A percentile compares a stretch with the other conserved stretches of the same genome.
Conservation (phyloP, 2,888 invertebrate species). For the Mantis religiosa region DNA sequence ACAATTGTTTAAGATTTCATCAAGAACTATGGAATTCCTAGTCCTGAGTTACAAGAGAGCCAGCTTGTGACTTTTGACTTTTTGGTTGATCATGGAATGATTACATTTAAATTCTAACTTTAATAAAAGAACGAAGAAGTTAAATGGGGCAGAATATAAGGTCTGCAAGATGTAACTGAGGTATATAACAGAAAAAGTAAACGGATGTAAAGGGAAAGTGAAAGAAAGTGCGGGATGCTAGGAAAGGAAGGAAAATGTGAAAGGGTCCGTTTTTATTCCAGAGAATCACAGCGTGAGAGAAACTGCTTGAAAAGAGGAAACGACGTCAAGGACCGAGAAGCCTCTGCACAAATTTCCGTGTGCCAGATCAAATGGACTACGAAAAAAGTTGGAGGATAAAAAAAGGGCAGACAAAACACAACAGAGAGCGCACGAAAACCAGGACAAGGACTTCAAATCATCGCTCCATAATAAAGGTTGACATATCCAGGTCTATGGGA, state of each 20-base stretch:
- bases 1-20: too few relatives aligned
- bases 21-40: too few relatives aligned
- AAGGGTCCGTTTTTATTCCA: neutral
- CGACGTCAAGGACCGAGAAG: neutral
- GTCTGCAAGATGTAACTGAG: neutral
- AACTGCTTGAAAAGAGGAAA: neutral
- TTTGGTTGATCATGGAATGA: neutral
- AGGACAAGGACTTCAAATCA: slow-evolving; percentile 1
- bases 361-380: neutral
- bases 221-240: neutral
- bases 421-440: neutral
- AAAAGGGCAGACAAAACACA: neutral
- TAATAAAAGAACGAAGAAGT: neutral
- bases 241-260: neutral
- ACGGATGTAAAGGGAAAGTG: neutral
- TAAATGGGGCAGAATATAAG: neutral
- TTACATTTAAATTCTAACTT: neutral
- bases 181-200: neutral
- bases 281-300: neutral
- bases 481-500: neutral
- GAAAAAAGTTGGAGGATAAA: neutral
- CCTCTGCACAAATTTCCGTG: neutral
- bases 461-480: neutral
- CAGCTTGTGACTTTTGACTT: too few relatives aligned
- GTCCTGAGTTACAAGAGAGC: too few relatives aligned